A percentile compares a stretch with the other conserved stretches of the same genome.
These are phyloP conservation scores for Eumerus sabulonum DNA, from an alignment of 2,888 invertebrate genomes.

Conservation along the genomic window DNA sequence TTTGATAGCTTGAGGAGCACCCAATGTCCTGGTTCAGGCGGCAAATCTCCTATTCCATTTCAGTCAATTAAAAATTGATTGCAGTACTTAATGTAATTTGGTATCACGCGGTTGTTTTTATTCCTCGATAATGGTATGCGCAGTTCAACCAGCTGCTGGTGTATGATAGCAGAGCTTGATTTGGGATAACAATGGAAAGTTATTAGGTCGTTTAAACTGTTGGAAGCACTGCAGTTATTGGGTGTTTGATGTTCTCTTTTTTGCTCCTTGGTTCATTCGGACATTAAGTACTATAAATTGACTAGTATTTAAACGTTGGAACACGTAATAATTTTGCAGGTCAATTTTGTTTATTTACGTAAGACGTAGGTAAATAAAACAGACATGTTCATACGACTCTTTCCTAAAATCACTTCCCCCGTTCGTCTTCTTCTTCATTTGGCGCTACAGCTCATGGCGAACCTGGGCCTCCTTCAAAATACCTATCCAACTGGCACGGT, in stretches of 20 bases:
- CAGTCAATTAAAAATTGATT: slow-evolving; percentile 61
- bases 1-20: slow-evolving; percentile 14
- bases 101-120: slow-evolving; percentile 15
- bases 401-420: no score
- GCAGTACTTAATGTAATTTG: slow-evolving; percentile 55
- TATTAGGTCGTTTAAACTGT: slow-evolving; percentile 45
- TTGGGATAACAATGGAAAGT: slow-evolving; percentile 49
- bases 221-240: slow-evolving; percentile 34
- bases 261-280: no score
- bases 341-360: no score
- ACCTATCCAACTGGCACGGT: no score
- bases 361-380: no score
- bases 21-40: slow-evolving; percentile 39
- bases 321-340: no score
- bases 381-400: no score
- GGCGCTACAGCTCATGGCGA: no score
- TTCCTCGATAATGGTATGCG: slow-evolving; percentile 39
- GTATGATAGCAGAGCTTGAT: slow-evolving; percentile 51
- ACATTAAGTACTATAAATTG: no score
- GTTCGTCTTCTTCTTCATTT: no score
- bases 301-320: no score
- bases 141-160: slow-evolving; percentile 14
- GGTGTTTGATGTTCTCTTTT: not conserved
- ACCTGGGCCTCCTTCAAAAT: no score
- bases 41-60: slow-evolving; percentile 57